Base-by-base conservation (phyloP, 2,797 vertebrate species). In the Picus viridis region DNA sequence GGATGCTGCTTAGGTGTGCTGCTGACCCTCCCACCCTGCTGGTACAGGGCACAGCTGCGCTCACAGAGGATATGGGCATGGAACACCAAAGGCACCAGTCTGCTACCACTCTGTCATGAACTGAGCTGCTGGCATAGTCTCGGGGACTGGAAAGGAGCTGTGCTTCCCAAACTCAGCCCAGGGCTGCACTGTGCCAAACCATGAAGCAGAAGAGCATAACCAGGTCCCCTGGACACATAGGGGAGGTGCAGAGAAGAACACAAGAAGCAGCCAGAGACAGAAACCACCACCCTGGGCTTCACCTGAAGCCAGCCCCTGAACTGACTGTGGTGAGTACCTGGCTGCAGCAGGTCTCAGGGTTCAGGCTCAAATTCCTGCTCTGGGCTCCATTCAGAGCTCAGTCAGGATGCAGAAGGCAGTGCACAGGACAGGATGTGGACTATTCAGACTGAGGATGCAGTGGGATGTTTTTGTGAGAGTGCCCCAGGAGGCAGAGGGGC, bases 301-400 rank as follows among this genome's bases (percentile, higher is more conserved):
- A 39, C 30, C 5, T 2, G 7, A 47, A 47, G 9, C 58, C n/a
- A 19, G 47, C 5, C 27, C 45, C 65, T 11, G 49, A 10, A 4
- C 10, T 0, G 2, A 30, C 20, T 1, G 2, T 0, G 0, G 58
- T 0, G 1, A 14, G 12, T 0, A 7, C 7, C 34, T 0, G 7
- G 49, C 24, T 7, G 43, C 71, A 51, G 54, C 39, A 45, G 54
- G 39, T 39, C 39, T 15, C 1, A 0, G 34, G 24, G 39, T 12
- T 45, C 34, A 7, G 41, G 36, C 39, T 69, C 56, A 39, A 1
- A 5, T 17, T 43, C 32, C 39, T 3, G 0, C 10, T 10, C 41
- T 19, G 45, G 0, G 32, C 36, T 57, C 29, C 6, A 2, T 27
- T 29, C 39, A 23, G 32, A 47, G 32, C 45, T 30, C 4, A 2